Evolutionary conservation across 1,140 invertebrate species (phyloP), one percentile per base, ranked within the genome.

Genomic region (Musca vetustissima): DNA sequence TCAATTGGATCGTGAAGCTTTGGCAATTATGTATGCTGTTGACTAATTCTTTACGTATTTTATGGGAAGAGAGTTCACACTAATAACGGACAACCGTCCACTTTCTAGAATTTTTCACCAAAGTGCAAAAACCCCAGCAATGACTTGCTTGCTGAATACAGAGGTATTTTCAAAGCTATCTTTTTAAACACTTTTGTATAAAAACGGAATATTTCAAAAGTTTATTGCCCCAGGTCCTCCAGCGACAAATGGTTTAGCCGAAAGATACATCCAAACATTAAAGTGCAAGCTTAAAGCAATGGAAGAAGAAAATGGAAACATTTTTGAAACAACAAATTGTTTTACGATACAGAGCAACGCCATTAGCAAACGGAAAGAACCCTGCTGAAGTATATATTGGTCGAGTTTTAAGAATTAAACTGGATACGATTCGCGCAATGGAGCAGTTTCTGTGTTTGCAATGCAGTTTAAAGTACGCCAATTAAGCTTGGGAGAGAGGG

Each of bases 311-410:
- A 53, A 55, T 50, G 15, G 52, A 21, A 25, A n/a, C 14, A 64
- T 64, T 19, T 24, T 55, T 22, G 48, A 64, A 19, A 69, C 67
- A 48, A 19, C 6, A 64, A 48, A 43, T 64, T 22, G 21, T 64
- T 48, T 64, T 48, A 50, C 55, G 57, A 50, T 48, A 68, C 47
- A 22, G 47, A 48, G 43, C 36, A 43, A 49, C 55, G n/a, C 24
- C 55, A 32, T 43, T 61, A 55, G n/a, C 68, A 64, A 53, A 61
- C 49, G 43, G 43, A 9, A n/a, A 64, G 47, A 64, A n/a, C 24
- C 36, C 55, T 28, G 43, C 48, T 52, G 19, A 52, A 47, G 8
- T 48, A 24, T 50, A 53, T 19, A 21, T 53, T 0, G 15, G 25
- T 59, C 55, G 55, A 28, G 55, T 17, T 9, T 9, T 59, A 15